Conservation (phyloP, 2,113 vertebrate species). For the Osmerus eperlanus region DNA sequence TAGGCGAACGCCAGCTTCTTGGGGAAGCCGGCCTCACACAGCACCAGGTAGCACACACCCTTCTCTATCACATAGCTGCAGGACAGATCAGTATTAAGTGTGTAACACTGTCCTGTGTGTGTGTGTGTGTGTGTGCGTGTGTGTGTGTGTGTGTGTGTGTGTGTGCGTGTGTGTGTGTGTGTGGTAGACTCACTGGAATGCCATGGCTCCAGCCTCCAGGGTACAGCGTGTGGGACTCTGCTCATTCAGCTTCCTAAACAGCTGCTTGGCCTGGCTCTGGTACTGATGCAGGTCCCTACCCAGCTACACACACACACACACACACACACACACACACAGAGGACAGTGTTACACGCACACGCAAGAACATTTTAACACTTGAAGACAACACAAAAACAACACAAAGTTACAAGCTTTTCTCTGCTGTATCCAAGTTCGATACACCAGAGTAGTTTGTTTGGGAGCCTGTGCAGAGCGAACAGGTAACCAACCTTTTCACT, state of each 20-base stretch:
- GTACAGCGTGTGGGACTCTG: slow-evolving; percentile 95
- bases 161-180: not conserved
- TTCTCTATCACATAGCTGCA: slow-evolving; percentile 90
- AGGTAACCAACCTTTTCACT: slow-evolving; percentile 76
- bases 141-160: not conserved
- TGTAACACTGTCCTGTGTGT: not conserved
- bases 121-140: not conserved
- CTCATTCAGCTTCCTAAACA: slow-evolving; percentile 94
- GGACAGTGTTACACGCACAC: no score
- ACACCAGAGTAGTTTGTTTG: not conserved
- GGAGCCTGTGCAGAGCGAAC: slow-evolving; percentile 14
- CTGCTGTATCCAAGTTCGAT: not conserved
- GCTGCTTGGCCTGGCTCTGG: slow-evolving; percentile 96
- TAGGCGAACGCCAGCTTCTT: slow-evolving; percentile 97
- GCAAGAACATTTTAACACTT: no score
- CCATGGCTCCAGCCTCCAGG: slow-evolving; percentile 89
- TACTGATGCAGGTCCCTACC: slow-evolving; percentile 96
- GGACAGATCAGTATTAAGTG: not conserved
- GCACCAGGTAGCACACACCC: slow-evolving; percentile 92
- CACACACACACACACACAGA: not conserved
- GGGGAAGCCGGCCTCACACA: slow-evolving; percentile 91
- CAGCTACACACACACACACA: slow-evolving; percentile 69
- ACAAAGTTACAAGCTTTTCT: no score
- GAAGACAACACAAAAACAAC: no score
- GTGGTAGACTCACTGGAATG: slow-evolving; percentile 89